These are phyloP conservation scores for Biston betularia DNA, from an alignment of 2,888 invertebrate genomes.

Conservation along the genomic window DNA sequence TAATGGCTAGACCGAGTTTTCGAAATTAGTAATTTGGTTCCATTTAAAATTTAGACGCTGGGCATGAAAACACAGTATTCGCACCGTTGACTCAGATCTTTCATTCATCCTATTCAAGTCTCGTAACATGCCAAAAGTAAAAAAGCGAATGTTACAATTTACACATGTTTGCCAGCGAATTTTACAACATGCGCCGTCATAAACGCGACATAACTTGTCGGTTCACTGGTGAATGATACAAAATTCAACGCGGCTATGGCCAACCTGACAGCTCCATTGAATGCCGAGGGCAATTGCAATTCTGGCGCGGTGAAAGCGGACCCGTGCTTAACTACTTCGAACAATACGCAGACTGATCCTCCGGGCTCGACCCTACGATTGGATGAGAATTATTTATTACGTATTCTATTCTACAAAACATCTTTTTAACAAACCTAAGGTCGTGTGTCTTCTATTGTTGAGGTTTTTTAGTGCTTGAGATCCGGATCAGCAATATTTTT, in stretches of 20 bases:
- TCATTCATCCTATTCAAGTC: slow-evolving; percentile 5
- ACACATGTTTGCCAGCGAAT: slow-evolving; percentile 23
- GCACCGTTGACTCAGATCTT: neutral
- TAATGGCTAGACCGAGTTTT: neutral
- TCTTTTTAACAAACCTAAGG: slow-evolving; percentile 10
- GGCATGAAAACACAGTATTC: neutral
- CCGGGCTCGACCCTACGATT: slow-evolving; percentile 17
- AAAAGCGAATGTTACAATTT: slow-evolving; percentile 29
- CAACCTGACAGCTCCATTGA: slow-evolving; percentile 29
- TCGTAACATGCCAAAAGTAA: slow-evolving; percentile 10
- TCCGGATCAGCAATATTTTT: too few species aligned
- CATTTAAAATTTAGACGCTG: neutral
- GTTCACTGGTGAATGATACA: slow-evolving; percentile 26
- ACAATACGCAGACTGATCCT: slow-evolving; percentile 31
- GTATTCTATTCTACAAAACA: slow-evolving; percentile 24
- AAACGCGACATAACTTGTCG: slow-evolving; percentile 26
- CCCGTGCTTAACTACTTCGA: slow-evolving; percentile 27
- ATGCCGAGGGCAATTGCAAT: slow-evolving; percentile 30
- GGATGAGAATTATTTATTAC: slow-evolving; percentile 32
- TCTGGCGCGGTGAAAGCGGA: slow-evolving; percentile 30
- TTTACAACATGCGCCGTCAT: slow-evolving; percentile 31
- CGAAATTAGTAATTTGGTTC: neutral
- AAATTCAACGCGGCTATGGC: slow-evolving; percentile 28
- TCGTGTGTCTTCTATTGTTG: neutral
- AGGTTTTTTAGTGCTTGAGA: slow-evolving; percentile 3